Evolutionary conservation across 2,113 vertebrate genomes (phyloP).

Genomic region (Oxygymnocypris stewartii): DNA sequence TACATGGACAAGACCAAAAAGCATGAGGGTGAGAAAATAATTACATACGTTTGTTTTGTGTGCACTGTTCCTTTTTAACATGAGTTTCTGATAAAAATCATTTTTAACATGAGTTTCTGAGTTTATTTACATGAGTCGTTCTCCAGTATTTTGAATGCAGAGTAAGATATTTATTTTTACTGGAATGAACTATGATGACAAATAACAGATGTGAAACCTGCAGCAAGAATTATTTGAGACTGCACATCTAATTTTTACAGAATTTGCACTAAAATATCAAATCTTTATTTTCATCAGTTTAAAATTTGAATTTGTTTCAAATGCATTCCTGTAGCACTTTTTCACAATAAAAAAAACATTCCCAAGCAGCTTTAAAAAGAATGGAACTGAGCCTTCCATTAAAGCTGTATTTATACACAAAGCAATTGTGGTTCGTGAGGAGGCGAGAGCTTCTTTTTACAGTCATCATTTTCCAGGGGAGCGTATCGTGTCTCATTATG

Average conservation of each 20-base stretch:
- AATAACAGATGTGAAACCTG: background rate
- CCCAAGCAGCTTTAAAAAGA: background rate
- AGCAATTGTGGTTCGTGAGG: slow-evolving; percentile 38
- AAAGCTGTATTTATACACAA: slow-evolving; percentile 47
- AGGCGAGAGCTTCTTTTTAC: slow-evolving; percentile 37
- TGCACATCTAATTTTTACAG: background rate
- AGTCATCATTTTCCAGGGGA: slow-evolving; percentile 21
- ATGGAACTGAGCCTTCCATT: background rate
- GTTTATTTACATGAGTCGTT: background rate
- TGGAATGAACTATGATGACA: background rate
- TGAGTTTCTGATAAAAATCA: too few relatives aligned
- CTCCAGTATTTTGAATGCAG: background rate
- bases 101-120: too few relatives aligned
- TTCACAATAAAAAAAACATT: background rate
- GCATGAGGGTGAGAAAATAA: too few relatives aligned
- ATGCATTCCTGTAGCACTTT: background rate
- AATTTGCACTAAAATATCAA: background rate
- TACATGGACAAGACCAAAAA: too few relatives aligned
- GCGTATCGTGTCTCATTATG: slow-evolving; percentile 6
- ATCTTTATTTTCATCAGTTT: background rate
- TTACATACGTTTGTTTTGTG: too few relatives aligned
- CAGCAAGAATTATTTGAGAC: background rate
- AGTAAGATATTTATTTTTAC: background rate
- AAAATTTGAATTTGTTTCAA: background rate
- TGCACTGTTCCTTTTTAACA: too few relatives aligned